These are phyloP conservation scores for Pachyramphus minor DNA, from an alignment of 2,113 vertebrate genomes.

Conservation along the genomic window DNA sequence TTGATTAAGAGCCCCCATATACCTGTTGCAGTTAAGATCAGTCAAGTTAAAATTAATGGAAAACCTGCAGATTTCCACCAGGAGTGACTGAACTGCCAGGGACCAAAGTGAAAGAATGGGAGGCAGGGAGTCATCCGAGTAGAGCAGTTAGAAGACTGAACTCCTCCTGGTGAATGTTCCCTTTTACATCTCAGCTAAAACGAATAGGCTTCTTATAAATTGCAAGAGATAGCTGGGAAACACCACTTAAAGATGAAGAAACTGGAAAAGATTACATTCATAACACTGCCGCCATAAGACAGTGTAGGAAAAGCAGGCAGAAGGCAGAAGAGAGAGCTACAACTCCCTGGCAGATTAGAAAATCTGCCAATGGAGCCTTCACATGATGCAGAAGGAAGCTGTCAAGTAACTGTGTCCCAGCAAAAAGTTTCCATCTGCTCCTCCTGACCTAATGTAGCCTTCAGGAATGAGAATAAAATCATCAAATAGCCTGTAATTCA, in stretches of 20 bases:
- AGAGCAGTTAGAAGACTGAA: neutral
- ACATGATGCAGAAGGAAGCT: conserved; percentile 37
- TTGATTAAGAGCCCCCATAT: neutral
- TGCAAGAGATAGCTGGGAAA: neutral
- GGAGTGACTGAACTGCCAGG: neutral
- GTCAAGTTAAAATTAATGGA: neutral
- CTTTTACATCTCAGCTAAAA: neutral
- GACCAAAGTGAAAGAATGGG: neutral
- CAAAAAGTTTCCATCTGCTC: conserved; percentile 38
- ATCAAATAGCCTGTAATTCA: neutral
- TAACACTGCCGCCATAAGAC: neutral
- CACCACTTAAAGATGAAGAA: neutral
- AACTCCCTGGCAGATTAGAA: neutral
- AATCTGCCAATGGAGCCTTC: neutral
- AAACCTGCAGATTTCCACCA: neutral
- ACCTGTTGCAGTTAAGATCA: neutral
- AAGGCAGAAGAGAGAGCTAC: neutral
- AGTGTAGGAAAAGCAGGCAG: neutral
- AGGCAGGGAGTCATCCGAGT: neutral
- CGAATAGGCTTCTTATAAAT: neutral
- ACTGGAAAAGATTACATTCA: neutral
- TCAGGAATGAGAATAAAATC: neutral
- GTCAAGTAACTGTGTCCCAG: conserved; percentile 17
- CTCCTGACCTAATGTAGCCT: neutral
- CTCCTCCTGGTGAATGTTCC: neutral